Base-by-base conservation (phyloP, 2,113 vertebrate genomes). In the Todiramphus chloris region DNA sequence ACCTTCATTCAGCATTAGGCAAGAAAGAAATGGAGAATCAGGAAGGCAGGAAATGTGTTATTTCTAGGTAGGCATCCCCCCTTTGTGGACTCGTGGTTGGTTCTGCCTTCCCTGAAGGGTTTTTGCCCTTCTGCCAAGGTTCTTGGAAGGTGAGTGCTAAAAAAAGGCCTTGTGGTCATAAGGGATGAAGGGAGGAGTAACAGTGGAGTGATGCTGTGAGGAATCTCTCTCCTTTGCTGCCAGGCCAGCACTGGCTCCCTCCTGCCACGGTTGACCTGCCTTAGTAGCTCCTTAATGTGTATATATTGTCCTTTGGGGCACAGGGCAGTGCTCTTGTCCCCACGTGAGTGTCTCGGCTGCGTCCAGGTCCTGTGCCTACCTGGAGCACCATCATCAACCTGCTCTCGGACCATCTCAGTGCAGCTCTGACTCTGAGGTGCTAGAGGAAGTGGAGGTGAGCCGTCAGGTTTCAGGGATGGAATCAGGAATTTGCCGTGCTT, bases 381-480 rank as follows among this genome's bases (percentile, higher is more conserved):
- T 41, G 70, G 30, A 87, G 25, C n/a, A 21, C 28, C 2, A 5
- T 19, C n/a, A 21, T 17, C 51, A 28, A 19, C 51, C 51, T 25
- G 35, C 46, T 56, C 55, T 74, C 0, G 2, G 41, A n/a, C 24
- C 27, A 2, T 50, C 58, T 48, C 39, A 4, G 39, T 13, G 46
- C 39, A 60, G 64, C 59, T 35, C 30, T 56, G 59, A n/a, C 53
- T 56, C 33, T 16, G 44, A 78, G 51, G 48, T 75, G n/a, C 37
- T 35, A 24, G 27, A 76, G 37, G n/a, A 60, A 25, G 2, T 50
- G 30, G 76, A 51, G 24, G 44, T 48, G 27, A 62, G 28, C 23
- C 0, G 0, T 20, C 0, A 1, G 20, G 28, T 72, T 67, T 56
- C 0, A 2, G 28, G 81, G 46, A 14, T 4, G 1, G 0, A 1